phyloP scores from a whole-genome alignment of 2,888 invertebrate genomes.

The Ephialtes manifestator region DNA sequence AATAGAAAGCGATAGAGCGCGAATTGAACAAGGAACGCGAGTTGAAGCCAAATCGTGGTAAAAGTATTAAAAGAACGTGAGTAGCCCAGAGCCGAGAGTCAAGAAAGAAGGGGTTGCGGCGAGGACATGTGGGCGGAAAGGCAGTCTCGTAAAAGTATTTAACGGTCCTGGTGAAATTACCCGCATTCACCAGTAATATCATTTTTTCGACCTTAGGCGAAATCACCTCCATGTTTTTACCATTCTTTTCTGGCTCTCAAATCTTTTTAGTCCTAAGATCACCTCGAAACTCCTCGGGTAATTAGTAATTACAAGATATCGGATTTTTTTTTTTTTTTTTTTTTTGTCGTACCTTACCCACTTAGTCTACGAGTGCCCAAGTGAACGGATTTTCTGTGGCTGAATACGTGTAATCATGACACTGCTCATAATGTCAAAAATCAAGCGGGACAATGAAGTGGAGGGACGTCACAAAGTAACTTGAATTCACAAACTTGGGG shows the following conservation, averaged over 20 bases:
- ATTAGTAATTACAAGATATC: constrained; percentile 30
- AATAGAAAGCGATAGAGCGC: too few species aligned
- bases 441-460: too few species aligned
- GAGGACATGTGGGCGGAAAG: constrained; percentile 16
- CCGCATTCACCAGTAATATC: not conserved
- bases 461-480: too few species aligned
- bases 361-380: too few species aligned
- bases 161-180: constrained; percentile 18
- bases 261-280: not conserved
- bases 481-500: too few species aligned
- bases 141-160: constrained; percentile 27
- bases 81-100: not conserved
- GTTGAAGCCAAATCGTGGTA: constrained; percentile 18
- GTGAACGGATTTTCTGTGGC: too few species aligned
- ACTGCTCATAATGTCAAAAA: too few species aligned
- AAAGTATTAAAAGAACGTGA: constrained; percentile 35
- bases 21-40: not conserved
- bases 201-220: not conserved
- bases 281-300: constrained; percentile 23
- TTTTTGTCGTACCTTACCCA: not conserved
- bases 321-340: too few species aligned
- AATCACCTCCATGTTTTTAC: not conserved
- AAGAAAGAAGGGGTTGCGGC: constrained; percentile 16
- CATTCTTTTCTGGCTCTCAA: not conserved
- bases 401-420: too few species aligned